phyloP scores from a whole-genome alignment of 2,113 vertebrate genomes.

The Dipodomys ordii region DNA sequence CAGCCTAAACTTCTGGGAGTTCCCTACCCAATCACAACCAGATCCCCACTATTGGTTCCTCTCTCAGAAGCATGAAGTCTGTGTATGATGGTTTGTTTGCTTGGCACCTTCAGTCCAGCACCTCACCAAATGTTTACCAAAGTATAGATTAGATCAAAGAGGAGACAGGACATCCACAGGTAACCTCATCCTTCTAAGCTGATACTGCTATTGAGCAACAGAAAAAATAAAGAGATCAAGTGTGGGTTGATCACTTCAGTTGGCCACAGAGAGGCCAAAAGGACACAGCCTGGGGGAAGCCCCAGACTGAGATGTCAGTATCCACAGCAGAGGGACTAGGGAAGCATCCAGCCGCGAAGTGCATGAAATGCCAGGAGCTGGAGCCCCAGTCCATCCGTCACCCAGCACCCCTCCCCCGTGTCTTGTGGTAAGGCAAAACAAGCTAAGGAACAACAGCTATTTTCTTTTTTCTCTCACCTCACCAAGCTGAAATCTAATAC shows the following conservation, averaged over 20 bases:
- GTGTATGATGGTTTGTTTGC: neutral
- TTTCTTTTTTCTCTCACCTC: slow-evolving; percentile 8
- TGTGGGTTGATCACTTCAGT: neutral
- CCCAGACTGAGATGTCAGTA: neutral
- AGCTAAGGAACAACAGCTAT: neutral
- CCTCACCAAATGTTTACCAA: neutral
- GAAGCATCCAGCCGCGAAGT: neutral
- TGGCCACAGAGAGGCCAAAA: neutral
- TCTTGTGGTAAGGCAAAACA: neutral
- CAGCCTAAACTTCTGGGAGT: neutral
- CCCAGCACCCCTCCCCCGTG: neutral
- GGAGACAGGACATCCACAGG: neutral
- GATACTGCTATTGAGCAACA: neutral
- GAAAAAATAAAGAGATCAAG: neutral
- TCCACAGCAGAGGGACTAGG: neutral
- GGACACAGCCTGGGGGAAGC: slow-evolving; percentile 1
- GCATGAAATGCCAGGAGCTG: neutral
- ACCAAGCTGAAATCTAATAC: neutral
- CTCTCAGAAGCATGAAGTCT: neutral
- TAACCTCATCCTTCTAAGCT: neutral
- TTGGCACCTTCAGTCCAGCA: neutral
- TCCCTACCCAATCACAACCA: neutral
- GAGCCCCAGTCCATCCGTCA: neutral
- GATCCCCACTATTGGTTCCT: neutral
- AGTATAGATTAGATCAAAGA: neutral